phyloP scores from a whole-genome alignment of 2,797 vertebrate genomes.

The Carapus acus region DNA sequence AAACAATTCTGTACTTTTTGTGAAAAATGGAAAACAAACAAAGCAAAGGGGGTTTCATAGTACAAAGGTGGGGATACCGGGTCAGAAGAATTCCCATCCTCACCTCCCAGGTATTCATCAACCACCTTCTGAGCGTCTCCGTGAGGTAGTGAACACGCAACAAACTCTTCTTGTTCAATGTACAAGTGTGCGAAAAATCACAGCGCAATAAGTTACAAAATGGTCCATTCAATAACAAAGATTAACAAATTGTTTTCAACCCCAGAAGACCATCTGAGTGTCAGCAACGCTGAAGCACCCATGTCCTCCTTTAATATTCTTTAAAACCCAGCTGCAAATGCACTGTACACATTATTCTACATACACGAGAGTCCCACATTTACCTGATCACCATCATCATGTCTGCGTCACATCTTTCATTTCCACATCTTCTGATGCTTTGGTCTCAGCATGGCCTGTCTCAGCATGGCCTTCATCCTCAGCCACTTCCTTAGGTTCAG shows the following conservation, averaged over 20 bases:
- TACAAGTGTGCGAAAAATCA: not conserved
- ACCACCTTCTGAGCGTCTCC: too few relatives aligned
- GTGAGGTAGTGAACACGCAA: not conserved
- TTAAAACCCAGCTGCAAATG: not conserved
- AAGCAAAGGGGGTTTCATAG: not conserved
- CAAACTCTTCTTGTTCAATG: not conserved
- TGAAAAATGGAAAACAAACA: not conserved
- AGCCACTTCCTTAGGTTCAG: not conserved
- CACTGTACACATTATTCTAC: not conserved
- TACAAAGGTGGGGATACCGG: not conserved
- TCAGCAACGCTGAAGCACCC: too few relatives aligned
- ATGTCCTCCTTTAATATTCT: not conserved
- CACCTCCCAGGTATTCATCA: too few relatives aligned
- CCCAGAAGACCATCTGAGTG: not conserved
- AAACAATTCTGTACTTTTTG: not conserved
- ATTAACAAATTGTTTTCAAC: not conserved
- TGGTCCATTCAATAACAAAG: not conserved
- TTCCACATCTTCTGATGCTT: slow-evolving; percentile 7
- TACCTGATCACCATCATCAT: too few relatives aligned
- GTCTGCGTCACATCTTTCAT: slow-evolving; percentile 11
- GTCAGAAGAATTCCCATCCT: too few relatives aligned
- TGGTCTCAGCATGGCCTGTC: too few relatives aligned
- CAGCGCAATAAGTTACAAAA: not conserved
- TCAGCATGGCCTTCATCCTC: too few relatives aligned
- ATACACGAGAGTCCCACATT: too few relatives aligned